Evolutionary conservation across 2,797 vertebrate species (phyloP).

Genomic region (Hemitrygon akajei): DNA sequence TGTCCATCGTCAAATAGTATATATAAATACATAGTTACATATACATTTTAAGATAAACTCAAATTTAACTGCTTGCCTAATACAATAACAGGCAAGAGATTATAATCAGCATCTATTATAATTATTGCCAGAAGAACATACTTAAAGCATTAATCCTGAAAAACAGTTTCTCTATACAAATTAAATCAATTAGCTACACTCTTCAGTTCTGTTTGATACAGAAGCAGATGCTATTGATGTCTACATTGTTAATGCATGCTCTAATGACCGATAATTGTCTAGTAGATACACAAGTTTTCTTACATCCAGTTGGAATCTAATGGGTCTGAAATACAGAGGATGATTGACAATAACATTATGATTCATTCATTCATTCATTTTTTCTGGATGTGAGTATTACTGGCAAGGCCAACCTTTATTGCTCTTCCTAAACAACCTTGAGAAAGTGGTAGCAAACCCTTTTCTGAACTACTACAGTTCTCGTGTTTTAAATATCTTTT

Average conservation of each 20-base stretch:
- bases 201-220: conserved; percentile 40
- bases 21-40: no score
- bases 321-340: conserved; percentile 49
- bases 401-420: conserved; percentile 37
- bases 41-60: background rate
- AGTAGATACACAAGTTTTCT: conserved; percentile 42
- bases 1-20: no score
- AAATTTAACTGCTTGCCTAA: no score
- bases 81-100: no score
- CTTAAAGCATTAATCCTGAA: background rate
- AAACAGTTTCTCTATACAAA: conserved; percentile 44
- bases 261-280: conserved; percentile 46
- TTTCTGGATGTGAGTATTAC: no score
- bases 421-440: no score
- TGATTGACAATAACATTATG: no score
- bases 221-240: conserved; percentile 48
- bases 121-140: background rate
- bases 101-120: background rate
- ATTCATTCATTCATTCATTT: conserved; percentile 35
- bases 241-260: conserved; percentile 43
- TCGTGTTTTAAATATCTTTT: no score
- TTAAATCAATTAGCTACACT: conserved; percentile 47
- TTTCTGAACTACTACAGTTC: no score
- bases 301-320: conserved; percentile 50
- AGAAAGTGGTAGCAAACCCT: no score